phyloP scores from a whole-genome alignment of 2,888 invertebrate species.

The Aethes cnicana region DNA sequence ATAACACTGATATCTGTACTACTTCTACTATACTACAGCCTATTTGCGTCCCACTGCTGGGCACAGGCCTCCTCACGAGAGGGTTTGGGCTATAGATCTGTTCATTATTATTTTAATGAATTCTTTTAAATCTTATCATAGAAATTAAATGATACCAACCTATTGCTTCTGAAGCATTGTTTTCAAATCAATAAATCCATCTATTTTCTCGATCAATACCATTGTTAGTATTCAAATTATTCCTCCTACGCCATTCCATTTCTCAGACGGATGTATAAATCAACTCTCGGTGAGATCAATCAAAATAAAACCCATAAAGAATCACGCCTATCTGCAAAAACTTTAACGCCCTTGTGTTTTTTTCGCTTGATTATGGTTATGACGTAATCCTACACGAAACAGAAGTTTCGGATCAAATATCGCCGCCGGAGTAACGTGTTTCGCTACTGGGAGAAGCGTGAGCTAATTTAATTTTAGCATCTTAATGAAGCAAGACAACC shows the following conservation, averaged over 20 bases:
- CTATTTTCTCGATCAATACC: neutral
- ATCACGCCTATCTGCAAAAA: constrained; percentile 17
- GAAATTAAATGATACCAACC: too few species aligned
- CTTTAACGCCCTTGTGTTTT: constrained; percentile 36
- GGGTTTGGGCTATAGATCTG: too few species aligned
- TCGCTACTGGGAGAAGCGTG: constrained; percentile 49
- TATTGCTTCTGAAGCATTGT: too few species aligned
- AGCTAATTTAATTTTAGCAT: constrained; percentile 44
- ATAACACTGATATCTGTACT: too few species aligned
- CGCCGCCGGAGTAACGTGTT: constrained; percentile 45
- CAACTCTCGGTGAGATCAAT: constrained; percentile 7
- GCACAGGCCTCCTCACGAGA: too few species aligned
- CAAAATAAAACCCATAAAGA: constrained; percentile 9
- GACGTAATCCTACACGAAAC: constrained; percentile 60
- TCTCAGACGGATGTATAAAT: constrained; percentile 10
- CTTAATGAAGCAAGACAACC: constrained; percentile 40
- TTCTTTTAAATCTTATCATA: too few species aligned
- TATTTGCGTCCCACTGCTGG: too few species aligned
- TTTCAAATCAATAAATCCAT: neutral
- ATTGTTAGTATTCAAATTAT: constrained; percentile 10
- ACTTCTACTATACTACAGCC: too few species aligned
- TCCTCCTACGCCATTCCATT: neutral
- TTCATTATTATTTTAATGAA: too few species aligned
- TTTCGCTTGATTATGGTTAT: constrained; percentile 57
- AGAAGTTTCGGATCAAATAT: constrained; percentile 51